Conservation (phyloP, 2,888 invertebrate species). For the Drosophila gaucha region DNA sequence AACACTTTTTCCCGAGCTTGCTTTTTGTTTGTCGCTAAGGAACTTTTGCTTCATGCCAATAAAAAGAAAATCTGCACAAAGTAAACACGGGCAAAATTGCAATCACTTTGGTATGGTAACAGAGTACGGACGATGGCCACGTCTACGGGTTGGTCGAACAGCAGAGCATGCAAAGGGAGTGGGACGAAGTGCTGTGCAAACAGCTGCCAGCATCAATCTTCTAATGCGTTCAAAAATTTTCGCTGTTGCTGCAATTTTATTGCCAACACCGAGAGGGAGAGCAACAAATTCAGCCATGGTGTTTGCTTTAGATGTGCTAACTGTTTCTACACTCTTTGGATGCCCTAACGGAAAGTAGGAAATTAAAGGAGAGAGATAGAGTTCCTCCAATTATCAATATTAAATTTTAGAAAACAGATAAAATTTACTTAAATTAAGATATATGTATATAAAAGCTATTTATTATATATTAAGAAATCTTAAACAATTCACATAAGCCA, state of each 20-base stretch:
- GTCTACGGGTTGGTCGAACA: neutral
- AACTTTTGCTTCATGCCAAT: slow-evolving; percentile 58
- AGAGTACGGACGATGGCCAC: neutral
- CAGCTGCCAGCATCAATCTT: slow-evolving; percentile 79
- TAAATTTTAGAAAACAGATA: too few relatives aligned
- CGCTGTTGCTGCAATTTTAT: slow-evolving; percentile 72
- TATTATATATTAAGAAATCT: neutral
- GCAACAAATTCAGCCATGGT: slow-evolving; percentile 33
- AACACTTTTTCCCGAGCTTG: slow-evolving; percentile 52
- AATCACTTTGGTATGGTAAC: slow-evolving; percentile 62
- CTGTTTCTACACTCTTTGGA: slow-evolving; percentile 1
- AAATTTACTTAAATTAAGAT: neutral
- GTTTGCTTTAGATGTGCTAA: slow-evolving; percentile 57
- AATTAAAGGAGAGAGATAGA: neutral
- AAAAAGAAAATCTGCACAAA: slow-evolving; percentile 73
- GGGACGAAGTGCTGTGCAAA: slow-evolving; percentile 47
- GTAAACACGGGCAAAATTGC: slow-evolving; percentile 76
- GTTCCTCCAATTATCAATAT: slow-evolving; percentile 11
- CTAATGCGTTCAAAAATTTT: slow-evolving; percentile 77
- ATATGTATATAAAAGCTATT: neutral
- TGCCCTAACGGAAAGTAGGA: slow-evolving; percentile 47
- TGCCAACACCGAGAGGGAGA: slow-evolving; percentile 48
- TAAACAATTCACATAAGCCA: neutral
- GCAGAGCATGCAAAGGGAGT: too few relatives aligned
- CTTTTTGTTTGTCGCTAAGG: slow-evolving; percentile 61